Evolutionary conservation across 2,888 invertebrate species (phyloP), one percentile per base, ranked within the genome.

Genomic region (Meloe dianella): DNA sequence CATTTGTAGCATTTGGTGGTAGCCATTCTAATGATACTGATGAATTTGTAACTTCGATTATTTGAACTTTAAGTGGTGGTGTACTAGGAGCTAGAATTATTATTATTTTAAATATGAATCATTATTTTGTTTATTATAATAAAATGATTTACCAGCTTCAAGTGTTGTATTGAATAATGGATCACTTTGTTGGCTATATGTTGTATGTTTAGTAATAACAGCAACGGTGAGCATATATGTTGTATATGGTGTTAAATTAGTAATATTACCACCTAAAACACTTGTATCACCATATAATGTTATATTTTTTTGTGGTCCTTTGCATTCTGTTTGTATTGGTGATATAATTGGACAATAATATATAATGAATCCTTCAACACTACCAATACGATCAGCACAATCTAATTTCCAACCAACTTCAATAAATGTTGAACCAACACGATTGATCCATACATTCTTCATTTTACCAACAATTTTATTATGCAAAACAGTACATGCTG

Each of bases 331-430:
- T 17, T 68, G 85, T 30, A 86, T 85, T 4, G 87, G 85, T 27
- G 86, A 84, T 32, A 68, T 30, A 61, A 87, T 86, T 0, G 89
- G 89, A 76, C 95, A 95, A 77, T 93, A 95, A 61, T 89, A 89
- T 63, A 95, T 88, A 61, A 88, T 87, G 81, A 91, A 95, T 20
- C 93, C 94, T 69, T 86, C 88, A 22, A 94, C 88, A 63, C 89
- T 88, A 3, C 91, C 90, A 61, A 90, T 88, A 70, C 89, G 87
- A 76, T 93, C 89, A 0, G 91, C 89, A 80, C 94, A 94, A 68
- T 92, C 91, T 72, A 94, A 86, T 67, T 88, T 89, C 95, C 95
- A 95, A 56, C 87, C 88, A 14, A 95, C 85, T 63, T 87, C 85
- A n/a, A 92, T 88, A 27, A 82, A 86, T 30, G 84, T 84, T 9